A percentile compares a stretch with the other conserved stretches of the same genome.
phyloP scores from a whole-genome alignment of 2,113 vertebrate species.

The Zingel zingel region DNA sequence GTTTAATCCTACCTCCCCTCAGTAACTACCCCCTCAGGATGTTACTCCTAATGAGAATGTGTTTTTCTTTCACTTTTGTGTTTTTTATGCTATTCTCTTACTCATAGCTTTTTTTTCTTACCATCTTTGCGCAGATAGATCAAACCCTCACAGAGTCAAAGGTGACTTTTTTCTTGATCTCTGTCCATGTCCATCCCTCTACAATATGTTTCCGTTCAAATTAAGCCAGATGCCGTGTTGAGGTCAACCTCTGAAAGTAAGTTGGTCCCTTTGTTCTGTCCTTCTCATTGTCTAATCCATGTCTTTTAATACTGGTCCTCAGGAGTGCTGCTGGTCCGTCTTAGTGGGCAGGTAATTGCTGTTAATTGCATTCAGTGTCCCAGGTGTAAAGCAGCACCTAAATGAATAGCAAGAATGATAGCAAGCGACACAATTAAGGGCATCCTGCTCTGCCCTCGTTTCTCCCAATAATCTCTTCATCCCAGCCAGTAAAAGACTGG shows the following conservation, averaged over 20 bases:
- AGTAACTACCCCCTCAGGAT: background rate
- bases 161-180: background rate
- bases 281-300: constrained; percentile 2
- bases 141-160: background rate
- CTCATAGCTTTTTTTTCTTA: background rate
- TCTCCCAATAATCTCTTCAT: background rate
- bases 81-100: background rate
- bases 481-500: constrained; percentile 2
- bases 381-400: constrained; percentile 26
- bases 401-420: constrained; percentile 21
- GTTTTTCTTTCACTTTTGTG: background rate
- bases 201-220: background rate
- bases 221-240: constrained; percentile 2
- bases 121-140: background rate
- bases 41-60: constrained; percentile 9
- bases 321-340: constrained; percentile 5
- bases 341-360: constrained; percentile 4
- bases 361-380: constrained; percentile 20
- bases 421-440: constrained; percentile 13
- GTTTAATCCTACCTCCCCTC: constrained; percentile 9
- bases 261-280: background rate
- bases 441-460: background rate
- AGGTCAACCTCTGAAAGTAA: background rate
- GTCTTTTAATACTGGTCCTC: constrained; percentile 16
- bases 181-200: background rate